Evolutionary conservation across 2,113 vertebrate species (phyloP), one percentile per base, ranked within the genome.

Genomic region (Seriola dumerili): DNA sequence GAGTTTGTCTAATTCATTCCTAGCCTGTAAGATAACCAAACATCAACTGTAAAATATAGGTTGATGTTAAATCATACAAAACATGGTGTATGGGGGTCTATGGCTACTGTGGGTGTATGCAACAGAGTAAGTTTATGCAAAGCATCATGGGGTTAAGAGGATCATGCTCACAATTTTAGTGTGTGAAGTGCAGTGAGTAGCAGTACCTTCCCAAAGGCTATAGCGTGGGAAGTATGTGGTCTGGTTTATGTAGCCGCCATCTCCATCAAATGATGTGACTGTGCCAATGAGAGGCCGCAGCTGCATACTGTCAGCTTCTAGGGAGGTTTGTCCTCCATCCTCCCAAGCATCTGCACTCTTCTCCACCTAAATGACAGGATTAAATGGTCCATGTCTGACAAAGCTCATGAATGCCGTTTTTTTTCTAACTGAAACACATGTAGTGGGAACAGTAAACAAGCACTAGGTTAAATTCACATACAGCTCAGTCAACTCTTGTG

Each of bases 191-290:
- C 25, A 61, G 17, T 11, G 38, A 38, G 42, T 11, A 14, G 21
- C 12, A 0, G 61, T 89, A 99, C 97, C 97, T 95, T 98, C 95
- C 75, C 94, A 97, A 40, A 98, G 95, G 0, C 93, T 88, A 55
- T 87, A n/a, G 87, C 94, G 88, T 8, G 96, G 85, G 75, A 99
- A 99, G 86, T 91, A 96, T 0, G 97, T 99, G 8, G 94, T 97
- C 85, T 96, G 91, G 79, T 95, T 99, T 81, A 99, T 98, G 85
- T 94, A 96, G 65, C 98, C 98, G 5, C 95, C 92, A 2, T 92
- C 74, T 59, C 91, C 86, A 64, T 91, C 90, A 55, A 96, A 84
- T 6, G 96, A 97, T 0, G 98, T 98, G 86, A 99, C 90, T 4
- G 58, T 97, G 84, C 98, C 98, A 52, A 98, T 95, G 81, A 99